Evolutionary conservation across 2,888 invertebrate species (phyloP), one percentile per base, ranked within the genome.

Genomic region (Selenia dentaria): DNA sequence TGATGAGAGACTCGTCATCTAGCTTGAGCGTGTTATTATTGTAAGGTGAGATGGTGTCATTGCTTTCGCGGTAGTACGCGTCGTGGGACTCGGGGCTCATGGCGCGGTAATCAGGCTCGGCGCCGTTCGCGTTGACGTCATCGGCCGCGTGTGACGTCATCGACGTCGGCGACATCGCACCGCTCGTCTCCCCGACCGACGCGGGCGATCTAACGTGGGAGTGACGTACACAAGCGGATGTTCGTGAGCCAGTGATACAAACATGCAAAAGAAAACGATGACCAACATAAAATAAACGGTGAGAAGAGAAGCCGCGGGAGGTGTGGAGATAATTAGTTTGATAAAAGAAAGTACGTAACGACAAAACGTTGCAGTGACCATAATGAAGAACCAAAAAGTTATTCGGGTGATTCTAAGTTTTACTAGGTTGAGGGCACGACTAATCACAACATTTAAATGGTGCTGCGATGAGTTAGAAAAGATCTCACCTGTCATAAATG

Each of bases 401-500:
- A 24, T 16, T 41, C 22, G 40, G 34, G 58, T 57, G 58, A 52
- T 34, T 56, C 68, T 66, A 72, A 52, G 49, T 49, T 62, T 57
- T 51, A 62, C 50, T 59, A 51, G 22, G 22, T 20, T 10, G 32
- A 64, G 69, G 70, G 60, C 57, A 65, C 67, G 70, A 71, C 75
- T 76, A 74, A 66, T 68, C 64, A 74, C 77, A 64, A 80, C 78
- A 76, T 68, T 47, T 55, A 74, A 35, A 47, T 28, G 40, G 26
- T 51, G 52, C 35, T 24, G 11, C 12, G 9, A 14, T 8, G 39
- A 29, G 32, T 29, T 22, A 2, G 8, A 22, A 8, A 22, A 8
- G 6, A 1, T 70, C 87, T 90, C 77, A 96, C 96, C 96, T 95
- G 87, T 96, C 96, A 79, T 96, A 96, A 54, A 95, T 92, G 67